Evolutionary conservation across 2,113 vertebrate species (phyloP).

Genomic region (Hypanus sabinus): DNA sequence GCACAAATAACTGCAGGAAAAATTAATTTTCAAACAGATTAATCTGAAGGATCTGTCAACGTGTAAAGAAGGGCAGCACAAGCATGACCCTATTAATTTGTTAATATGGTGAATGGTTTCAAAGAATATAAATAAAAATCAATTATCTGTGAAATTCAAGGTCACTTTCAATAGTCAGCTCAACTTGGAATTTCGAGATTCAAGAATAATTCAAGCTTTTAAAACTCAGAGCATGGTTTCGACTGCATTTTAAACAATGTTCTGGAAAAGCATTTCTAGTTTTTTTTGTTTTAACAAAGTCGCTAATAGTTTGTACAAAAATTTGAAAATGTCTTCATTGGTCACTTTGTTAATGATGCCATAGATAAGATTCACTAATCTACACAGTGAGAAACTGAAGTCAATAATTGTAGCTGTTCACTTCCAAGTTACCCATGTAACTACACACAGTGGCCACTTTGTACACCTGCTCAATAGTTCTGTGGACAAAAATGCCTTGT

Average conservation of each 20-base stretch:
- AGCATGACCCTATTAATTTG: not conserved
- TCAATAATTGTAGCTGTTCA: not conserved
- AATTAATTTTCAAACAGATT: conserved; percentile 1
- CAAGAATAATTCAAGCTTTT: not conserved
- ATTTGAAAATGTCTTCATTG: not conserved
- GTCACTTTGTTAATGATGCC: not conserved
- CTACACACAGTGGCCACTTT: no score
- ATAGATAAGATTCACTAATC: not conserved
- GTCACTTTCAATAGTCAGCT: not conserved
- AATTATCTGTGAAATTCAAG: not conserved
- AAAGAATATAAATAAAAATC: not conserved
- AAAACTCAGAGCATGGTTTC: not conserved
- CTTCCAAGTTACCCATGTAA: no score
- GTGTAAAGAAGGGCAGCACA: not conserved
- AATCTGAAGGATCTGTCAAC: not conserved
- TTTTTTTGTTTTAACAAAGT: not conserved
- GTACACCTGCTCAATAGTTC: no score
- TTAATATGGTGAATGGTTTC: not conserved
- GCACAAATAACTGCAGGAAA: not conserved
- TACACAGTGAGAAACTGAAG: not conserved
- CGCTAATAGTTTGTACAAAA: not conserved
- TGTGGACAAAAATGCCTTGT: no score
- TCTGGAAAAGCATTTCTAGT: not conserved
- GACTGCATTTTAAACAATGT: not conserved
- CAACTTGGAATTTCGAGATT: not conserved